These are phyloP conservation scores for Adrianichthys oophorus DNA, from an alignment of 2,797 vertebrate species.

Conservation along the genomic window DNA sequence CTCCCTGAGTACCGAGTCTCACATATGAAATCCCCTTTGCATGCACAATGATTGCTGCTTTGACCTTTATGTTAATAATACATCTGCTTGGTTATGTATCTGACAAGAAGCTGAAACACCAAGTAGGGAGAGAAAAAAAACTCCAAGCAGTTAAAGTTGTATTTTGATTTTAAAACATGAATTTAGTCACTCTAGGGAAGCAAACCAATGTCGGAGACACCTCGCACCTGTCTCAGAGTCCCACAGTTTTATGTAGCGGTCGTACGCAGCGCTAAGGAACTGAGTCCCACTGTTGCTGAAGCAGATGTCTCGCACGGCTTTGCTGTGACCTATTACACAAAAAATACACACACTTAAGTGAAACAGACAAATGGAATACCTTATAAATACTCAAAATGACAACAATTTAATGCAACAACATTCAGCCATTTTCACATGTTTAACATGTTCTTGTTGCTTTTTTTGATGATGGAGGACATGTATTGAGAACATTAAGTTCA, in stretches of 20 bases:
- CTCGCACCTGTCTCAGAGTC: slow-evolving; percentile 92
- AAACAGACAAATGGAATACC: background rate
- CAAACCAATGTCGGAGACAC: background rate
- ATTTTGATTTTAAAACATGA: background rate
- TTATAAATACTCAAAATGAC: too few relatives aligned
- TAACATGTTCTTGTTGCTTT: too few relatives aligned
- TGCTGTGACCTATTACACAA: slow-evolving; percentile 87
- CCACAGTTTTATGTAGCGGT: slow-evolving; percentile 97
- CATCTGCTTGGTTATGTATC: too few relatives aligned
- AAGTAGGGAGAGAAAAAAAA: background rate
- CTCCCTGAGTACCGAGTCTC: too few relatives aligned
- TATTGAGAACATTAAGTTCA: too few relatives aligned
- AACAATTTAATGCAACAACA: too few relatives aligned
- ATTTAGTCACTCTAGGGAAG: slow-evolving; percentile 3
- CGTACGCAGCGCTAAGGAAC: slow-evolving; percentile 95
- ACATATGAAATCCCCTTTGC: too few relatives aligned
- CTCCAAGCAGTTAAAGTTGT: background rate
- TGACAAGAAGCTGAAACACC: too few relatives aligned
- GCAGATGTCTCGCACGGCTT: slow-evolving; percentile 96
- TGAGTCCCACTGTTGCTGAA: slow-evolving; percentile 90
- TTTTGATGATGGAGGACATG: too few relatives aligned
- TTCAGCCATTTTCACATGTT: too few relatives aligned
- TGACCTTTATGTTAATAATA: too few relatives aligned
- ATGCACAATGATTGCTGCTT: too few relatives aligned
- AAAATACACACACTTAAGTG: slow-evolving; percentile 14